phyloP scores from a whole-genome alignment of 2,797 vertebrate species.

The Macropus fuliginosus region DNA sequence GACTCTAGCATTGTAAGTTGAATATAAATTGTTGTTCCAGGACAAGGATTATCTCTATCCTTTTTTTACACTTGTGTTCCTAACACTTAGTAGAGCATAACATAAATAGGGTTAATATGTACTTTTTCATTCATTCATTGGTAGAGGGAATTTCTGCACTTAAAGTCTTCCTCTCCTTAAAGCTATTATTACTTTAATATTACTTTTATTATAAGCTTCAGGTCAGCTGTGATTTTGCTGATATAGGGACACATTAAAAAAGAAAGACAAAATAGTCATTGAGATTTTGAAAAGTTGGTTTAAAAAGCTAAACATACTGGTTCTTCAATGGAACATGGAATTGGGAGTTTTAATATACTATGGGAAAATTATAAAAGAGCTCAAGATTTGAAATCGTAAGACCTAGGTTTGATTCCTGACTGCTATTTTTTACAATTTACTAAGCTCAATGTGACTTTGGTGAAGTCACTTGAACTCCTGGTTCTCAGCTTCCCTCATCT shows the following conservation, averaged over 20 bases:
- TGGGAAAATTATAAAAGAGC: background rate
- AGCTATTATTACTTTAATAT: background rate
- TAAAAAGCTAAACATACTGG: slow-evolving; percentile 30
- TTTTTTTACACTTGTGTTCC: background rate
- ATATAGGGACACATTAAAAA: slow-evolving; percentile 1
- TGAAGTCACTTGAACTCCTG: background rate
- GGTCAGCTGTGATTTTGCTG: slow-evolving; percentile 22
- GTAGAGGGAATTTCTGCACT: background rate
- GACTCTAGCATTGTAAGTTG: background rate
- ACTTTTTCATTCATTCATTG: background rate
- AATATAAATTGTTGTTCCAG: background rate
- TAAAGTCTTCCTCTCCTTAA: background rate
- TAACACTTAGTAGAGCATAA: background rate
- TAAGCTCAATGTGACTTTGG: background rate
- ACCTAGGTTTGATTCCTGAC: background rate
- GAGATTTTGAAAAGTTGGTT: slow-evolving; percentile 25
- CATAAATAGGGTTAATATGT: background rate
- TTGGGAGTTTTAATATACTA: background rate
- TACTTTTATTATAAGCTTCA: background rate
- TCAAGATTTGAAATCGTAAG: background rate
- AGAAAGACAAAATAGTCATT: slow-evolving; percentile 21
- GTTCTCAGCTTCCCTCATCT: background rate
- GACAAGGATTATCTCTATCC: background rate
- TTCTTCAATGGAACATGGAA: slow-evolving; percentile 17
- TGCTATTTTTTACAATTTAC: background rate